A percentile compares a stretch with the other conserved stretches of the same genome.
These are phyloP conservation scores for Drosophila suboccidentalis DNA, from an alignment of 2,888 invertebrate species.

Conservation along the genomic window DNA sequence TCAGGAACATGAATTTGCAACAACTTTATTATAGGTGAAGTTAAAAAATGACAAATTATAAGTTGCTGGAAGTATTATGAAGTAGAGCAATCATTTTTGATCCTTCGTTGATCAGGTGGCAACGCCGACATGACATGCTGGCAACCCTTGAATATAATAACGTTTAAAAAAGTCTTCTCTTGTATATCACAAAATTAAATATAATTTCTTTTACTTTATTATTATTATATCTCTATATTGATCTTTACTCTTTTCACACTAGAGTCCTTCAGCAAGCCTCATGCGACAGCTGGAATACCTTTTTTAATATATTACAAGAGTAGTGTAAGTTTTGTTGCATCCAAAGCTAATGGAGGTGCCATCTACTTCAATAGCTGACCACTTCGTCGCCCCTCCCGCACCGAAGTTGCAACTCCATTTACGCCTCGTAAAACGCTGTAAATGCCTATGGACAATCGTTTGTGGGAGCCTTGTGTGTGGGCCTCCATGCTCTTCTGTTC, in stretches of 20 bases:
- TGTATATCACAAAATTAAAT: too few relatives aligned
- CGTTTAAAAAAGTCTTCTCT: too few relatives aligned
- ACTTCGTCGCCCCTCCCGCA: background rate
- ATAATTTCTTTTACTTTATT: too few relatives aligned
- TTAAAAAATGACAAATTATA: too few relatives aligned
- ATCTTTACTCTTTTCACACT: too few relatives aligned
- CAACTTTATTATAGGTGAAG: background rate
- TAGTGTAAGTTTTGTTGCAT: constrained; percentile 17
- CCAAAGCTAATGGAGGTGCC: constrained; percentile 61
- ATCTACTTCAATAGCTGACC: constrained; percentile 26
- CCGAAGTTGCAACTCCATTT: constrained; percentile 22
- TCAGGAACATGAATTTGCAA: background rate
- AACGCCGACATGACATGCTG: too few relatives aligned
- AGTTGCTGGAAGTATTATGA: too few relatives aligned
- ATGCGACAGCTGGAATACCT: background rate
- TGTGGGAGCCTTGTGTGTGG: constrained; percentile 44
- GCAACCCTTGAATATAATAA: too few relatives aligned
- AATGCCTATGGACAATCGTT: constrained; percentile 47
- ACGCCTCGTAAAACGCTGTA: constrained; percentile 61
- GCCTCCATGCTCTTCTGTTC: constrained; percentile 52
- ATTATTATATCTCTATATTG: too few relatives aligned
- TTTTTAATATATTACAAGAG: background rate
- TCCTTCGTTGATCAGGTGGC: background rate
- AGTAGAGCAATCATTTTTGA: background rate
- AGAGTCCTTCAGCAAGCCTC: background rate